Conservation (phyloP, 2,888 invertebrate species). For the Drosophila picticornis region DNA sequence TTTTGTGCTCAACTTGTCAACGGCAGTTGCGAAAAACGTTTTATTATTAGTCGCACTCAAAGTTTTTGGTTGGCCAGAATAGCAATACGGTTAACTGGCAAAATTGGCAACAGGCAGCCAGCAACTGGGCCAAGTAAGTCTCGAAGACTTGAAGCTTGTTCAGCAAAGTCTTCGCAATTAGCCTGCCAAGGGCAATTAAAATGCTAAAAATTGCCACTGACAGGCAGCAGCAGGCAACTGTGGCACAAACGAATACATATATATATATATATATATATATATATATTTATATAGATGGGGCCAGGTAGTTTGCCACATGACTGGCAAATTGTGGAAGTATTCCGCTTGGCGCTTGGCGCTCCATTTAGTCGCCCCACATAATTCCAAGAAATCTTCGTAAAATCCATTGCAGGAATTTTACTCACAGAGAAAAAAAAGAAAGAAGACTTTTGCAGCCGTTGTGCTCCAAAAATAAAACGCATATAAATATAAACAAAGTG, state of each 20-base stretch:
- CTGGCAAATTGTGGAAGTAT: not conserved
- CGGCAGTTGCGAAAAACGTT: conserved; percentile 62
- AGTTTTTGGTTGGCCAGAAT: conserved; percentile 10
- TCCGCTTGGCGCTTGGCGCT: conserved; percentile 41
- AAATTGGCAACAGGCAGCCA: not conserved
- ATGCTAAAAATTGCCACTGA: conserved; percentile 63
- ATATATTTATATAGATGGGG: not conserved
- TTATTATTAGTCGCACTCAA: conserved; percentile 57
- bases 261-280: not conserved
- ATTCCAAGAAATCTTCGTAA: conserved; percentile 64
- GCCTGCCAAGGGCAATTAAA: conserved; percentile 70
- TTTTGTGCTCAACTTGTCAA: conserved; percentile 52
- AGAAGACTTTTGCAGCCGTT: conserved; percentile 20
- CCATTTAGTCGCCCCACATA: conserved; percentile 70
- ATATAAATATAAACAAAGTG: conserved; percentile 21
- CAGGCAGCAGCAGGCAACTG: conserved; percentile 33
- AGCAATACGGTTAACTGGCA: conserved; percentile 21
- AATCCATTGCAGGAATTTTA: conserved; percentile 37
- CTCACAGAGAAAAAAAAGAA: not conserved
- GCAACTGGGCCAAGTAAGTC: not conserved
- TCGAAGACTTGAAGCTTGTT: conserved; percentile 8
- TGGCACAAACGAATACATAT: conserved; percentile 4
- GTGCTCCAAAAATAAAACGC: conserved; percentile 61
- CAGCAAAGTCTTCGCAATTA: conserved; percentile 52
- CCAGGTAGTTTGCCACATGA: conserved; percentile 13